These are phyloP conservation scores for Serilophus lunatus DNA, from an alignment of 2,113 vertebrate species.

Conservation along the genomic window DNA sequence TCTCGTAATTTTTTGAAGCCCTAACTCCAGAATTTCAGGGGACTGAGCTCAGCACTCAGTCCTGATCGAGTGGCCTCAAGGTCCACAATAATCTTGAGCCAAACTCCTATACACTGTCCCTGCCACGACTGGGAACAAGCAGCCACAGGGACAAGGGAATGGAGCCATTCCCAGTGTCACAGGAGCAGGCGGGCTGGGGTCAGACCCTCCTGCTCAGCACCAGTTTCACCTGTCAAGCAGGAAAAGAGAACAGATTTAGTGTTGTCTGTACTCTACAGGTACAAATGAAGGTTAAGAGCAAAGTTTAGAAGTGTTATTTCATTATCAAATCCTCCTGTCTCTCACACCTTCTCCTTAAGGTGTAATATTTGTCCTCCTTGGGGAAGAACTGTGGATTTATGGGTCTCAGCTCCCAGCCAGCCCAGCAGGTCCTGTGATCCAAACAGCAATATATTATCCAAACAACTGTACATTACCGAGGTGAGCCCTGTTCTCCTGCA, in stretches of 20 bases:
- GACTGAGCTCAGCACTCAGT: neutral
- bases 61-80: neutral
- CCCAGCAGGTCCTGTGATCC: neutral
- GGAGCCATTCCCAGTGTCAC: neutral
- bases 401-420: neutral
- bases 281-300: neutral
- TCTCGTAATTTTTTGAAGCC: neutral
- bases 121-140: fast-evolving
- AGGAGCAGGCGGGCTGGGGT: neutral
- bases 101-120: neutral
- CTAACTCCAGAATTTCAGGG: neutral
- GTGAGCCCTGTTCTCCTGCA: neutral
- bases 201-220: neutral
- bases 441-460: neutral
- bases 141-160: neutral
- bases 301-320: fast-evolving
- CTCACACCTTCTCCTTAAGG: neutral
- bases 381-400: neutral
- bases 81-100: fast-evolving
- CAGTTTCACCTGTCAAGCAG: neutral
- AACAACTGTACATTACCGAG: fast-evolving
- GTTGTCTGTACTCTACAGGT: neutral
- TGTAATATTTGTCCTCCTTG: neutral
- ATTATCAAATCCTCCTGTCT: neutral
- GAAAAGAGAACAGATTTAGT: neutral